These are phyloP conservation scores for Drosophila bocqueti DNA, from an alignment of 1,140 invertebrate genomes.

Conservation along the genomic window DNA sequence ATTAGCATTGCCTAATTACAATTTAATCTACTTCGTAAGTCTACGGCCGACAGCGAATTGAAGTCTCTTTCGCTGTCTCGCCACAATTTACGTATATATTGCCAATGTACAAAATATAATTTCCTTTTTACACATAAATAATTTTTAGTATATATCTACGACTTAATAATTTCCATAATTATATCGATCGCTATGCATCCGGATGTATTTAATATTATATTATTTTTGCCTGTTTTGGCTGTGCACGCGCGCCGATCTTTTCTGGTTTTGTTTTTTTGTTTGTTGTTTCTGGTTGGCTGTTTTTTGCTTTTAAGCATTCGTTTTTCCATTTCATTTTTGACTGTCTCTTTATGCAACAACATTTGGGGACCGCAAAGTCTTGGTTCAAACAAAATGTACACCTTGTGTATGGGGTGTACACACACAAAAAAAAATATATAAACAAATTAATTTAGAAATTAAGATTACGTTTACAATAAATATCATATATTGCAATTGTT, in stretches of 20 bases:
- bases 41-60: conserved; percentile 17
- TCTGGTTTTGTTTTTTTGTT: conserved; percentile 22
- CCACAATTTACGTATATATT: conserved; percentile 61
- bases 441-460: conserved; percentile 65
- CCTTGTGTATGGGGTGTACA: conserved; percentile 11
- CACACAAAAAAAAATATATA: conserved; percentile 61
- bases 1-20: conserved; percentile 58
- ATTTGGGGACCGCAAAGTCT: conserved; percentile 44
- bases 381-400: conserved; percentile 64
- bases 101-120: conserved; percentile 56
- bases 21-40: conserved; percentile 58
- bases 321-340: background rate
- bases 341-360: conserved; percentile 38
- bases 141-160: conserved; percentile 40
- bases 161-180: conserved; percentile 49
- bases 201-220: conserved; percentile 32
- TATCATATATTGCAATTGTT: conserved; percentile 75
- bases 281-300: conserved; percentile 44
- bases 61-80: conserved; percentile 42
- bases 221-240: conserved; percentile 52
- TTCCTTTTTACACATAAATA: conserved; percentile 43
- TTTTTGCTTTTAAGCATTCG: conserved; percentile 9
- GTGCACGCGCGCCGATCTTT: conserved; percentile 56
- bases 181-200: conserved; percentile 49
- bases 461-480: conserved; percentile 69